Conservation (phyloP, 2,113 vertebrate species). For the Speoplatyrhinus poulsoni region DNA sequence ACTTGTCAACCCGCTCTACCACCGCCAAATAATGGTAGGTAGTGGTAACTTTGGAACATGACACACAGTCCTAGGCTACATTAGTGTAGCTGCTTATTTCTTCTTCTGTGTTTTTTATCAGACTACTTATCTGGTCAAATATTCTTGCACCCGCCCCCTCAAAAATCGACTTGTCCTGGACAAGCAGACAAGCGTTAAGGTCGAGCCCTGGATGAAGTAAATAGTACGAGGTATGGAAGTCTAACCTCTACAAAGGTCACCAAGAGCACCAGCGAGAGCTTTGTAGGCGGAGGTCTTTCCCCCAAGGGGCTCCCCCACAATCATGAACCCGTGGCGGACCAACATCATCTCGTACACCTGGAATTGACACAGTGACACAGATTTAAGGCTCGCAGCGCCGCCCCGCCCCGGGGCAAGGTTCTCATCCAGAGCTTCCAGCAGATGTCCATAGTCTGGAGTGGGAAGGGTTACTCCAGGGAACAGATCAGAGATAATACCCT, state of each 20-base stretch:
- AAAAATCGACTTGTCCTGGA: no score
- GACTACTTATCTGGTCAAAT: no score
- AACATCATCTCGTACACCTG: conserved; percentile 96
- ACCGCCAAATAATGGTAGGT: no score
- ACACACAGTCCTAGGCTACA: no score
- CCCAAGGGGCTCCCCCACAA: conserved; percentile 87
- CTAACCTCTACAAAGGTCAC: conserved; percentile 79
- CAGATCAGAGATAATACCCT: conserved; percentile 94
- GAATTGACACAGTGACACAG: conserved; percentile 3
- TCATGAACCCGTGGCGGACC: conserved; percentile 93
- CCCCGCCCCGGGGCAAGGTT: conserved; percentile 72
- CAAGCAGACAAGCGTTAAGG: no score
- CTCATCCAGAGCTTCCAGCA: conserved; percentile 80
- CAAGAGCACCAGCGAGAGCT: conserved; percentile 83
- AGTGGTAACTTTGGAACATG: no score
- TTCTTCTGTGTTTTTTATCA: no score
- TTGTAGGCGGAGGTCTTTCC: conserved; percentile 89
- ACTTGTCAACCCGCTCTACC: no score
- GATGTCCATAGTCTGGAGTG: conserved; percentile 85
- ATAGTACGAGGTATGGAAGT: not conserved
- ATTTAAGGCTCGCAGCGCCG: no score
- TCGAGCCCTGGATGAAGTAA: not conserved
- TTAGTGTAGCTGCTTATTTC: no score
- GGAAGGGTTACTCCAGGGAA: conserved; percentile 91
- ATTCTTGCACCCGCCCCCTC: no score